Percentiles rank a stretch among this genome's conserved stretches.
phyloP scores from a whole-genome alignment of 1,140 invertebrate genomes.

The Bombus superbus region DNA sequence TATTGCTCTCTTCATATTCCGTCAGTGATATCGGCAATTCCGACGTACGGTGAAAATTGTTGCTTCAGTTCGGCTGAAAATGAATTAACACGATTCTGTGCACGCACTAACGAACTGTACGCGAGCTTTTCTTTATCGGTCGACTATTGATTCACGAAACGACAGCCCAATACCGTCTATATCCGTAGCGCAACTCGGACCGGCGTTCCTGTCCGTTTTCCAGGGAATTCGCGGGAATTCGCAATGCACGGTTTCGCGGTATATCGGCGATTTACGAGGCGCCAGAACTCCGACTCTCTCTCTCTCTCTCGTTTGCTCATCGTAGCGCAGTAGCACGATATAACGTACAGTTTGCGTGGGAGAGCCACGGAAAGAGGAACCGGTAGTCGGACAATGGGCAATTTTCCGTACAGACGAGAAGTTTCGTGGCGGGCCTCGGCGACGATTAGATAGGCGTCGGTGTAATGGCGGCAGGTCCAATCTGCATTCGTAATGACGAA shows the following conservation, averaged over 20 bases:
- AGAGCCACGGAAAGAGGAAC: background rate
- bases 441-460: slow-evolving; percentile 71
- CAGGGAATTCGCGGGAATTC: background rate
- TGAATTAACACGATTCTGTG: background rate
- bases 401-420: slow-evolving; percentile 45
- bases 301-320: too few relatives aligned
- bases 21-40: background rate
- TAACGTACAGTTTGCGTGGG: too few relatives aligned
- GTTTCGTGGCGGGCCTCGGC: slow-evolving; percentile 59
- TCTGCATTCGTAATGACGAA: slow-evolving; percentile 78
- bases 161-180: background rate
- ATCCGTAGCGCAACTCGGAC: background rate
- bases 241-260: too few relatives aligned
- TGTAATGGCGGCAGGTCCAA: slow-evolving; percentile 70
- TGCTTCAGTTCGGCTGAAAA: background rate
- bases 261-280: slow-evolving; percentile 34
- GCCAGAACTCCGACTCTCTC: slow-evolving; percentile 44
- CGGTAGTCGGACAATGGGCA: slow-evolving; percentile 43
- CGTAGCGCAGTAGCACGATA: too few relatives aligned
- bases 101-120: background rate
- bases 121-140: background rate
- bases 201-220: slow-evolving; percentile 11
- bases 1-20: background rate
- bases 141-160: background rate
- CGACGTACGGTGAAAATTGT: background rate